Percentiles rank a stretch among this genome's conserved stretches.
phyloP scores from a whole-genome alignment of 2,113 vertebrate species.

The Telmatochromis brichardi region DNA sequence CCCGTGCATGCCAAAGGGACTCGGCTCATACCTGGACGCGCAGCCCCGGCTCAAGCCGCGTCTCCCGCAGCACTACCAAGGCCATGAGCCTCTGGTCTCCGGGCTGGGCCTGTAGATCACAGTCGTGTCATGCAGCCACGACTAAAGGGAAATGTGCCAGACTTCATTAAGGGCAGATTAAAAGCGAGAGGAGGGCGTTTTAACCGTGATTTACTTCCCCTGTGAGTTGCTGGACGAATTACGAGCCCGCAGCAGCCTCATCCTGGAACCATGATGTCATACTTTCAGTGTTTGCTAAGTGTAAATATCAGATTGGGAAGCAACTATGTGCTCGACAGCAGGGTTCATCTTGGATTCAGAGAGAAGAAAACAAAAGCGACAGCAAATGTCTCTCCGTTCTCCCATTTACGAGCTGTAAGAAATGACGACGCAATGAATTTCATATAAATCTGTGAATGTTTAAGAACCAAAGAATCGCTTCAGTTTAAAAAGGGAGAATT shows the following conservation, averaged over 20 bases:
- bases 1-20: constrained; percentile 37
- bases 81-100: constrained; percentile 5
- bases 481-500: neutral
- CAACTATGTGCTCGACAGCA: constrained; percentile 25
- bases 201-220: constrained; percentile 47
- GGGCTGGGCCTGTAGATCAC: constrained; percentile 7
- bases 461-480: neutral
- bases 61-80: neutral
- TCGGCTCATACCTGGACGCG: constrained; percentile 20
- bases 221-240: constrained; percentile 40
- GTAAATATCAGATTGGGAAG: constrained; percentile 55
- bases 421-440: neutral
- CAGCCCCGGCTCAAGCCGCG: neutral
- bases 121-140: constrained; percentile 13
- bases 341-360: constrained; percentile 19
- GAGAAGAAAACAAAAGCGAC: neutral
- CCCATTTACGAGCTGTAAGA: neutral
- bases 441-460: neutral
- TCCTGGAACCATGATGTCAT: constrained; percentile 58
- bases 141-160: constrained; percentile 30
- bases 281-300: constrained; percentile 55
- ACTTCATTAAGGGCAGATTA: constrained; percentile 58
- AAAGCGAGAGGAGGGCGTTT: constrained; percentile 39
- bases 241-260: constrained; percentile 13
- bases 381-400: neutral